Conservation (phyloP, 2,797 vertebrate species). For the Agapornis canus region DNA sequence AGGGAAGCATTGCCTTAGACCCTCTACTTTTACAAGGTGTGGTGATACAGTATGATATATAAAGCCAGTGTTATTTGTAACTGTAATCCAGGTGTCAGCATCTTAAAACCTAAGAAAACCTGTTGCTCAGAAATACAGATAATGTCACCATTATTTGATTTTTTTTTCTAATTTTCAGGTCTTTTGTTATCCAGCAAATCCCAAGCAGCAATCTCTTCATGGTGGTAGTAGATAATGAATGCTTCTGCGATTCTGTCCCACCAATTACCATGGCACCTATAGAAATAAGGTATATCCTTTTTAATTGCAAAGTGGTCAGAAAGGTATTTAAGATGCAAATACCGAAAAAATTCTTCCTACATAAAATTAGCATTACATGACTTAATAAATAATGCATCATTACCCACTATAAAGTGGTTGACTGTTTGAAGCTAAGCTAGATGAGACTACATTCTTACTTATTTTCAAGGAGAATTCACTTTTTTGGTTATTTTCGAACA, state of each 20-base stretch:
- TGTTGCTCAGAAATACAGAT: neutral
- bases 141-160: neutral
- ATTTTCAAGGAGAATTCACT: neutral
- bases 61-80: neutral
- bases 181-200: constrained; percentile 99
- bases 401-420: neutral
- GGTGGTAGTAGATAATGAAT: constrained; percentile 97
- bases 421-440: neutral
- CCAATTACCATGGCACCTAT: constrained; percentile 95
- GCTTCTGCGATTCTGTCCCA: constrained; percentile 86
- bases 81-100: neutral
- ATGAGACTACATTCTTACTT: neutral
- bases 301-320: constrained; percentile 34
- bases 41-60: too few relatives aligned
- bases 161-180: constrained; percentile 78
- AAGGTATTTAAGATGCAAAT: neutral
- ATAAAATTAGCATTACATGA: neutral
- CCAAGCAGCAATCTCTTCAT: constrained; percentile 99
- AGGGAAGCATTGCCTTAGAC: neutral
- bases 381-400: neutral
- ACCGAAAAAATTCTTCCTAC: neutral
- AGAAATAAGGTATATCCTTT: constrained; percentile 99
- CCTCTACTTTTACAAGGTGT: neutral
- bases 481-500: neutral
- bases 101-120: neutral